Evolutionary conservation across 1,140 invertebrate species (phyloP).

Genomic region (Caerostris darwini): DNA sequence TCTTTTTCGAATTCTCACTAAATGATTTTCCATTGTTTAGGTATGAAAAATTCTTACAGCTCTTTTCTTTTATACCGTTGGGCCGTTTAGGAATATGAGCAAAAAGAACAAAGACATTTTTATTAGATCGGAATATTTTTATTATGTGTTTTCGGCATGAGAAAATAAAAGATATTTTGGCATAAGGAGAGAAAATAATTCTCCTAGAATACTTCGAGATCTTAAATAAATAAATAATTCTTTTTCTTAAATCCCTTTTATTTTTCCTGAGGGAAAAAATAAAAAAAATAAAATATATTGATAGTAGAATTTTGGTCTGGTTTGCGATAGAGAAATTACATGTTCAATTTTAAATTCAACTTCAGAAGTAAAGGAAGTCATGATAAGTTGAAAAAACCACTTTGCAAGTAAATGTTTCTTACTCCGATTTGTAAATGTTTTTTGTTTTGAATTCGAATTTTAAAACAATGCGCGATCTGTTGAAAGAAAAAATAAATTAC

Average conservation of each 20-base stretch:
- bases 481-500: too few species aligned
- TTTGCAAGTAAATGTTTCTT: not conserved
- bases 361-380: not conserved
- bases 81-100: conserved; percentile 39
- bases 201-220: not conserved
- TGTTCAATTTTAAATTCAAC: not conserved
- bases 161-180: conserved; percentile 5
- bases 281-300: not conserved
- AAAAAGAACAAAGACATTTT: conserved; percentile 54
- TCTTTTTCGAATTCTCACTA: not conserved
- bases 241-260: too few species aligned
- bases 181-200: not conserved
- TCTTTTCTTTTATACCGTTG: not conserved
- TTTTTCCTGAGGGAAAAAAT: too few species aligned
- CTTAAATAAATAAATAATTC: too few species aligned
- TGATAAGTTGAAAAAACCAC: not conserved
- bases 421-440: not conserved
- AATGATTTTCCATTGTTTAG: conserved; percentile 20
- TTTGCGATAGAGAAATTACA: not conserved
- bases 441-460: too few species aligned
- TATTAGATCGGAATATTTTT: not conserved
- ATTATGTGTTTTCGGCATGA: not conserved
- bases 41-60: conserved; percentile 38
- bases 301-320: not conserved
- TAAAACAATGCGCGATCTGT: too few species aligned